Evolutionary conservation across 2,797 vertebrate genomes (phyloP).

Genomic region (Chaunax sp.): DNA sequence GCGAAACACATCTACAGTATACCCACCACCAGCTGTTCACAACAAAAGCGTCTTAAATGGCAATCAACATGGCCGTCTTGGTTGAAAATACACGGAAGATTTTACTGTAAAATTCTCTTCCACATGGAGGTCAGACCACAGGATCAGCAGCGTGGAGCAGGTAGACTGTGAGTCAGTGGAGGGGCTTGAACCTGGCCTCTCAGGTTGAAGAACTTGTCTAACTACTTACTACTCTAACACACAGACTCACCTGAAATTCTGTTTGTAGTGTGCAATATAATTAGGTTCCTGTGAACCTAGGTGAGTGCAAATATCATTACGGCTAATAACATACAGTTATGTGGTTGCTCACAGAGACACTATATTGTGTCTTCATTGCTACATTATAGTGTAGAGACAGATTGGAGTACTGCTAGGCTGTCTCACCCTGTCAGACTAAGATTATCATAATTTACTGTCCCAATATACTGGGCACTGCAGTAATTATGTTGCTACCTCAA

Average conservation of each 20-base stretch:
- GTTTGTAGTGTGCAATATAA: constrained; percentile 42
- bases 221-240: constrained; percentile 7
- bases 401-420: constrained; percentile 11
- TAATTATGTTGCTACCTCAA: constrained; percentile 15
- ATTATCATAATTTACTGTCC: background rate
- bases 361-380: constrained; percentile 21
- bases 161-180: constrained; percentile 30
- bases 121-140: constrained; percentile 1
- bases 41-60: background rate
- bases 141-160: constrained; percentile 33
- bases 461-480: background rate
- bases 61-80: background rate
- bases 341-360: constrained; percentile 18
- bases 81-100: background rate
- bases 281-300: constrained; percentile 33
- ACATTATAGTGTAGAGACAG: constrained; percentile 14
- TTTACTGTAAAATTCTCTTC: constrained; percentile 15
- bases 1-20: constrained; percentile 34
- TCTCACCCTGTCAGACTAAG: constrained; percentile 4
- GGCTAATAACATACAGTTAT: constrained; percentile 23
- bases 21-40: constrained; percentile 34
- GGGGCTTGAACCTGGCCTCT: constrained; percentile 31
- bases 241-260: constrained; percentile 25
- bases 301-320: constrained; percentile 40
- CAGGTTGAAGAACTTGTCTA: constrained; percentile 28